Conservation (phyloP, 2,797 vertebrate species). For the Peromyscus melanophrys region DNA sequence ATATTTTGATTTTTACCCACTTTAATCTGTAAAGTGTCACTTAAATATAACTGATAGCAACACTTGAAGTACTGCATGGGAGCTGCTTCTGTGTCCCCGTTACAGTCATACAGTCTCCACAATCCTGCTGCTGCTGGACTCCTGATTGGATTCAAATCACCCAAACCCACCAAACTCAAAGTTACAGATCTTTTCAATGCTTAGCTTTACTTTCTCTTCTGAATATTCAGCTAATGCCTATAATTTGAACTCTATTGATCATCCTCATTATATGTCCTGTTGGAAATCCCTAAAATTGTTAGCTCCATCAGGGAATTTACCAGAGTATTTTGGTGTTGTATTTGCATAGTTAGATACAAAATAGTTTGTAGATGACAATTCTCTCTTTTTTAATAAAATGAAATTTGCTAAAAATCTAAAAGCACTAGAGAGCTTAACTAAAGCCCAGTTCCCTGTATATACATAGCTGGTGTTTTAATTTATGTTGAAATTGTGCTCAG, state of each 20-base stretch:
- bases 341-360: conserved; percentile 84
- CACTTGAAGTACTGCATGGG: conserved; percentile 70
- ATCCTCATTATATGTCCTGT: conserved; percentile 71
- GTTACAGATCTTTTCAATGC: conserved; percentile 75
- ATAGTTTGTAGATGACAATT: conserved; percentile 78
- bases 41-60: conserved; percentile 76
- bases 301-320: conserved; percentile 69
- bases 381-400: conserved; percentile 72
- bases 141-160: conserved; percentile 68
- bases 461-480: conserved; percentile 65
- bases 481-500: conserved; percentile 68
- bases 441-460: conserved; percentile 66
- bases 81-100: conserved; percentile 75
- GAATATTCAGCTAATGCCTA: conserved; percentile 69
- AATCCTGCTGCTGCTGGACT: conserved; percentile 76
- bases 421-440: conserved; percentile 70
- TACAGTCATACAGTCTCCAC: conserved; percentile 70
- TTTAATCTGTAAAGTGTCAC: conserved; percentile 78
- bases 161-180: conserved; percentile 68
- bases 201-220: conserved; percentile 72
- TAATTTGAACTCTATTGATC: conserved; percentile 71
- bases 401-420: conserved; percentile 62
- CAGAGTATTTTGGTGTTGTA: conserved; percentile 82
- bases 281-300: conserved; percentile 68
- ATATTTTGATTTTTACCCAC: conserved; percentile 73